A percentile compares a stretch with the other conserved stretches of the same genome.
Evolutionary conservation across 2,113 vertebrate species (phyloP).

Genomic region (Thryonomys swinderianus): DNA sequence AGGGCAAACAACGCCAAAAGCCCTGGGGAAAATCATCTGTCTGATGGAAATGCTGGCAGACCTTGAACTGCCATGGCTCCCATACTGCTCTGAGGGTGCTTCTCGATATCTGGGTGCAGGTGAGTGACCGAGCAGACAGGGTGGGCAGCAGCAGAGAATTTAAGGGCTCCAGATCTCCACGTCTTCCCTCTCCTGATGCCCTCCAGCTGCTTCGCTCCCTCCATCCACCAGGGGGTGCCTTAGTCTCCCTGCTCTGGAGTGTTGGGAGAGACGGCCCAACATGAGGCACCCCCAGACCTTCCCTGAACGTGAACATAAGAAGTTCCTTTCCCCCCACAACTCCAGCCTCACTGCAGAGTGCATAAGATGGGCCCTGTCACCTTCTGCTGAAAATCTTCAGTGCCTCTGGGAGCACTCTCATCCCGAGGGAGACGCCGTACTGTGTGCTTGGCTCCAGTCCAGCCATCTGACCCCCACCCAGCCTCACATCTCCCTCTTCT

Average conservation of each 20-base stretch:
- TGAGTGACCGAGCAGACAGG: no score
- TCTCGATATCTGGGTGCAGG: constrained; percentile 25
- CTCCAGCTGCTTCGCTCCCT: neutral
- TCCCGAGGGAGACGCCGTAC: neutral
- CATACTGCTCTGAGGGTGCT: neutral
- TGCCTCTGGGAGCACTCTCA: neutral
- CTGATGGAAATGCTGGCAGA: constrained; percentile 66
- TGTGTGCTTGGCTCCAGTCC: neutral
- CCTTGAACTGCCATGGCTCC: constrained; percentile 69
- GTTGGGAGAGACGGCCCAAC: neutral
- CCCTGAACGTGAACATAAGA: no score
- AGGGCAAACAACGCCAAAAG: constrained; percentile 30
- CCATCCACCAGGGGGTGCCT: neutral
- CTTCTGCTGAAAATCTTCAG: neutral
- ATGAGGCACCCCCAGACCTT: neutral
- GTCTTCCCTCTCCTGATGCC: no score
- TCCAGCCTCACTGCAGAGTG: neutral
- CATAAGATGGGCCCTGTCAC: neutral
- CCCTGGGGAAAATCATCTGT: constrained; percentile 72
- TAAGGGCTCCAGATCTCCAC: neutral
- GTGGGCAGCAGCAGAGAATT: neutral
- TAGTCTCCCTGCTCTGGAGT: neutral
- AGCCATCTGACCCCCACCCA: neutral
- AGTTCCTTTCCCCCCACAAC: neutral
- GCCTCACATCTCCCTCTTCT: neutral